These are phyloP conservation scores for Netelia fuscicornis DNA, from an alignment of 2,888 invertebrate genomes.

Conservation along the genomic window DNA sequence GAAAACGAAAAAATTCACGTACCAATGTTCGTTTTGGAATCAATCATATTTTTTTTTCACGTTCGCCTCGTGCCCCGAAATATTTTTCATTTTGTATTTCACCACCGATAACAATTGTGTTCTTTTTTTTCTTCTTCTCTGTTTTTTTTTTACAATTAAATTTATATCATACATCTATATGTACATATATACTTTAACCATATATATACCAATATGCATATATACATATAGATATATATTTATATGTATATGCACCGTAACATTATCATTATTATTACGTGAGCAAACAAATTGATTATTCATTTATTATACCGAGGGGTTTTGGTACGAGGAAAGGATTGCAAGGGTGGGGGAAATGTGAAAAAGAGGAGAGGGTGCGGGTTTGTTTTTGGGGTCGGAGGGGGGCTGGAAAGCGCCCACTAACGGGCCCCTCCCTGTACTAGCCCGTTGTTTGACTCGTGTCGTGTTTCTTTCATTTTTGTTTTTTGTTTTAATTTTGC, in stretches of 20 bases:
- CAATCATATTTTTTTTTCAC: slow-evolving; percentile 7
- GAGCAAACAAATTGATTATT: slow-evolving; percentile 84
- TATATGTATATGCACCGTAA: slow-evolving; percentile 80
- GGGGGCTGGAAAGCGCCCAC: slow-evolving; percentile 48
- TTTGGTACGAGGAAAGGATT: slow-evolving; percentile 2
- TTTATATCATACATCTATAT: slow-evolving; percentile 60
- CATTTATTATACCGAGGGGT: slow-evolving; percentile 68
- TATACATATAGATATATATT: slow-evolving; percentile 70
- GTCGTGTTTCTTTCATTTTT: slow-evolving; percentile 16
- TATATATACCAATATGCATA: slow-evolving; percentile 40
- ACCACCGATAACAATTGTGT: slow-evolving; percentile 27
- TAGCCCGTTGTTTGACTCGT: slow-evolving; percentile 47
- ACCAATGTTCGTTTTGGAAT: slow-evolving; percentile 4
- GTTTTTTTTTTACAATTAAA: slow-evolving; percentile 33
- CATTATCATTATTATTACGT: slow-evolving; percentile 81
- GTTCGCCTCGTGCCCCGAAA: background rate
- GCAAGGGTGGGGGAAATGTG: background rate
- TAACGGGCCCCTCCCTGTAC: slow-evolving; percentile 5
- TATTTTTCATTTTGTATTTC: slow-evolving; percentile 8
- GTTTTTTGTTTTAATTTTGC: background rate
- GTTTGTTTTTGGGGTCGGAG: background rate
- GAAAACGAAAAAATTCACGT: background rate
- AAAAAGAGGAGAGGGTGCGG: slow-evolving; percentile 26
- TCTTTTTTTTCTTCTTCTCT: slow-evolving; percentile 11
- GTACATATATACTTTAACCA: slow-evolving; percentile 49